These are phyloP conservation scores for Meleagris gallopavo DNA, from an alignment of 2,113 vertebrate species.

Conservation along the genomic window DNA sequence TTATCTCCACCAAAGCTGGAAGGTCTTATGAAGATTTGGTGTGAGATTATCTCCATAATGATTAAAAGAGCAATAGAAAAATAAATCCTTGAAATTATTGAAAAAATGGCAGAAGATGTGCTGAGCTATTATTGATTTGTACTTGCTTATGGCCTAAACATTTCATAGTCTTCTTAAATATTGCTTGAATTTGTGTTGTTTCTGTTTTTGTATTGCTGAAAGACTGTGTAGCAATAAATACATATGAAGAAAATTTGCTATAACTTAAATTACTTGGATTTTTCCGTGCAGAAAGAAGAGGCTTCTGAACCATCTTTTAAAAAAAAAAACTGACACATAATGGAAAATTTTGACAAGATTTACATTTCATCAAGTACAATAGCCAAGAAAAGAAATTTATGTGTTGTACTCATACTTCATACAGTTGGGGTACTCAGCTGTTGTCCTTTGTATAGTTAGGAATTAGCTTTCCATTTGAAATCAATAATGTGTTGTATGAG, in stretches of 20 bases:
- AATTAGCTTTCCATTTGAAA: conserved; percentile 47
- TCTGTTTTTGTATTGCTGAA: background rate
- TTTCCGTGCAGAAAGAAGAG: background rate
- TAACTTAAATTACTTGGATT: background rate
- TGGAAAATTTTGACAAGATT: background rate
- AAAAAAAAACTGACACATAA: background rate
- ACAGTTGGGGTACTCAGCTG: background rate
- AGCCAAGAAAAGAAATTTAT: background rate
- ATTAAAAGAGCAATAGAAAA: background rate
- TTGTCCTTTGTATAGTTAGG: background rate
- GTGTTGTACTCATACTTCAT: background rate
- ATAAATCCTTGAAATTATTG: background rate
- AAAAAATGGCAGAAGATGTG: background rate
- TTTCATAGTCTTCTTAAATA: background rate
- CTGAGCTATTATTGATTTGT: background rate
- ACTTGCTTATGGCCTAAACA: background rate
- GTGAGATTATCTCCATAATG: background rate
- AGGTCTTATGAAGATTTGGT: background rate
- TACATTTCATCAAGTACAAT: background rate
- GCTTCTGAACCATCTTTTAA: background rate
- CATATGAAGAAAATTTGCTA: background rate
- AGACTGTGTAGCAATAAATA: background rate
- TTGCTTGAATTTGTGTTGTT: background rate
- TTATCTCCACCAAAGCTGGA: background rate
- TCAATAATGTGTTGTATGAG: background rate